Evolutionary conservation across 2,888 invertebrate genomes (phyloP), one percentile per base, ranked within the genome.

Genomic region (Hypercompe scribonia): DNA sequence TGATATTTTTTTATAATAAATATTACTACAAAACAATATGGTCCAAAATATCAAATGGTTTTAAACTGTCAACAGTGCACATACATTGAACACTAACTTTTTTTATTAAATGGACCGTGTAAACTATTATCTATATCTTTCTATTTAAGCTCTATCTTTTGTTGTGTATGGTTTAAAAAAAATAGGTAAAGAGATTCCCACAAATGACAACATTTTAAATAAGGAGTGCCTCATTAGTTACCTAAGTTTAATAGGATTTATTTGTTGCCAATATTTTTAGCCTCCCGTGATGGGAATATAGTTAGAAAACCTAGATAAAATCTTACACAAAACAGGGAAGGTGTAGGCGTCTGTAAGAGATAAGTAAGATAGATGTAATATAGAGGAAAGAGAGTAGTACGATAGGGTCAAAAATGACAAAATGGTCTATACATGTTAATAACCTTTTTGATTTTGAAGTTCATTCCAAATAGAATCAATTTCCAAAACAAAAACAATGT

Each of bases 1-100:
- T 90, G 91, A 92, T 92, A 92, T 92, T 90, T 90, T 68, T 88
- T 90, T 89, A 91, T 91, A 92, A 93, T 94, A 95, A 94, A 94
- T 93, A 93, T 89, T 89, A 65, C 90, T 94, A 92, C 90, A 92
- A 93, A 93, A 94, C 91, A 90, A 92, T 84, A 88, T 87, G 90
- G 91, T 92, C 91, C 91, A 91, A 92, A 91, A 88, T 84, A 87
- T 90, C 82, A 86, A 90, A 88, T 89, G 87, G 89, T 85, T 87
- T 90, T 88, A 33, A 46, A 90, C 89, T 86, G 87, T 87, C 79
- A 50, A 81, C 74, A 71, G 68, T 68, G 70, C 61, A 70, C 68
- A 72, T 65, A 64, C 68, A 73, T 61, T 72, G 36, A 63, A 50
- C 24, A 36, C 36, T 34, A n/a, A n/a, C 24, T 65, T 65, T 63